phyloP scores from a whole-genome alignment of 2,888 invertebrate species.

The Geophilus truncorum region DNA sequence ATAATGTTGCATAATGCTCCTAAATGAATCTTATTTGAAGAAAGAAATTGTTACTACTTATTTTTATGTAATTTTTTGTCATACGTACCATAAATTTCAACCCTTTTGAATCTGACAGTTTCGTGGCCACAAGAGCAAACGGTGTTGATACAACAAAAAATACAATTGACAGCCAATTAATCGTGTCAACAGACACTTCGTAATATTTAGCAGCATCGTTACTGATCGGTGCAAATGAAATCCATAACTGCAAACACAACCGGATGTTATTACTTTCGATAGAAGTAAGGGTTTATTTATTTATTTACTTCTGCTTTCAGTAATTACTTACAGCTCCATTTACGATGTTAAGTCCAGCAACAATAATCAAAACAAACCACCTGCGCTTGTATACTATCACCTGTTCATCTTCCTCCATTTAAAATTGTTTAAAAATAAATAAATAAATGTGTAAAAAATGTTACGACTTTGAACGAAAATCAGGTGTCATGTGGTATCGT shows the following conservation, averaged over 20 bases:
- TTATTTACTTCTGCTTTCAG: too few relatives aligned
- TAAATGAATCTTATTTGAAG: background rate
- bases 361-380: slow-evolving; percentile 31
- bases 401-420: background rate
- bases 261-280: too few relatives aligned
- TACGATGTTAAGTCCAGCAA: slow-evolving; percentile 17
- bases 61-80: background rate
- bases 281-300: too few relatives aligned
- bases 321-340: slow-evolving; percentile 28
- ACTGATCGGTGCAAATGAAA: slow-evolving; percentile 29
- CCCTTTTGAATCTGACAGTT: slow-evolving; percentile 27
- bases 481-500: background rate
- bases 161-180: slow-evolving; percentile 34
- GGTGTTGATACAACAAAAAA: slow-evolving; percentile 31
- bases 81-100: slow-evolving; percentile 23
- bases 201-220: slow-evolving; percentile 29
- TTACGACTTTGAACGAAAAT: background rate
- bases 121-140: slow-evolving; percentile 27
- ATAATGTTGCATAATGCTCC: slow-evolving; percentile 14
- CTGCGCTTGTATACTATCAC: slow-evolving; percentile 15
- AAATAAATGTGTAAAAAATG: background rate
- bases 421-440: background rate
- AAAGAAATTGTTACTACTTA: background rate
- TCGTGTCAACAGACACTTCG: background rate
- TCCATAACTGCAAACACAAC: slow-evolving; percentile 27